These are phyloP conservation scores for Meteorus colon DNA, from an alignment of 2,888 invertebrate genomes.

Conservation along the genomic window DNA sequence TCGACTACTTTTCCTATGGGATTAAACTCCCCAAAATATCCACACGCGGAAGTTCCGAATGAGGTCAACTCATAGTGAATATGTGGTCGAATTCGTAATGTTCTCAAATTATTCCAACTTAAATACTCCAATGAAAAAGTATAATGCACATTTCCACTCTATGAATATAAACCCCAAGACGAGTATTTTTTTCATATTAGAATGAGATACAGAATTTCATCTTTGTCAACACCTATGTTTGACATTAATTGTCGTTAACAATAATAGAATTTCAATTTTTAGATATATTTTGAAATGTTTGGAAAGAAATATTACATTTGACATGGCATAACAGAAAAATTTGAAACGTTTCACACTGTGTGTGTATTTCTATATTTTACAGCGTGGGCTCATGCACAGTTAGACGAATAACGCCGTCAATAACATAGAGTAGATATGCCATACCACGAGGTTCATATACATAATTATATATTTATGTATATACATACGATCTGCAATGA, in stretches of 20 bases:
- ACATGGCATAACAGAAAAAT: neutral
- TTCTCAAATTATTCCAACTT: too few species aligned
- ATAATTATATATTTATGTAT: constrained; percentile 5
- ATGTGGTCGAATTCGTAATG: too few species aligned
- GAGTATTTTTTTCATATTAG: neutral
- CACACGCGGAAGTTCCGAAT: too few species aligned
- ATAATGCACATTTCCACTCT: too few species aligned
- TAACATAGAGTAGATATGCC: neutral
- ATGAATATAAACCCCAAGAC: too few species aligned
- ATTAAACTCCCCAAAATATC: too few species aligned
- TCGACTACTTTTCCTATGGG: too few species aligned
- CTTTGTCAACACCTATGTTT: neutral
- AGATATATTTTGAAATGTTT: too few species aligned
- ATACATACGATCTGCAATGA: constrained; percentile 8
- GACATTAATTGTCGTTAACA: neutral
- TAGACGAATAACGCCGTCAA: neutral
- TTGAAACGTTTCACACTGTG: neutral
- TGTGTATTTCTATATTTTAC: neutral
- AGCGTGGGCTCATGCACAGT: neutral
- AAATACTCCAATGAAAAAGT: too few species aligned
- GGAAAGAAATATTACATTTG: neutral
- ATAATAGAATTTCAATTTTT: neutral
- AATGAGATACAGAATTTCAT: neutral
- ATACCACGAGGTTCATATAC: neutral
- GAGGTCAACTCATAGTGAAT: too few species aligned